Evolutionary conservation across 2,113 vertebrate species (phyloP).

Genomic region (Phrynosoma platyrhinos): DNA sequence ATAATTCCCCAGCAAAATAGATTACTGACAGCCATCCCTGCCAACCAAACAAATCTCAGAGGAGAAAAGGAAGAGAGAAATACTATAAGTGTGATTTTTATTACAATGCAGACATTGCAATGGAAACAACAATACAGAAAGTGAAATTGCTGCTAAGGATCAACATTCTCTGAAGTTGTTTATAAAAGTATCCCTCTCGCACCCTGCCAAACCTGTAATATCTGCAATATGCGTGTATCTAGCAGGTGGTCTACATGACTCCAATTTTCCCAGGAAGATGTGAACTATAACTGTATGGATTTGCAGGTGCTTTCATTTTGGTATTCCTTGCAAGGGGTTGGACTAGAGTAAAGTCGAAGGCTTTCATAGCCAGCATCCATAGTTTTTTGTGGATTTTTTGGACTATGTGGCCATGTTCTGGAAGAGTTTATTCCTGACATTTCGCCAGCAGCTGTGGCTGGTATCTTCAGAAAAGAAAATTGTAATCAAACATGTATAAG

Average conservation of each 20-base stretch:
- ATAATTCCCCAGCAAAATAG: conserved; percentile 10
- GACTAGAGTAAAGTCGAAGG: too few species aligned
- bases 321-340: too few species aligned
- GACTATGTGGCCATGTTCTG: too few species aligned
- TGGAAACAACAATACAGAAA: background rate
- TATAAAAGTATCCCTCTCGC: background rate
- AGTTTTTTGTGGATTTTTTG: too few species aligned
- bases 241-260: too few species aligned
- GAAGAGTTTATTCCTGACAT: too few species aligned
- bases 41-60: conserved; percentile 25
- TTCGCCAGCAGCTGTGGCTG: too few species aligned
- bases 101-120: background rate
- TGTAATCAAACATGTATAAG: conserved; percentile 6
- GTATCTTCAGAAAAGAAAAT: background rate
- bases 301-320: too few species aligned
- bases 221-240: background rate
- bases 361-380: too few species aligned
- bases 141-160: conserved; percentile 21
- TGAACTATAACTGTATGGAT: too few species aligned
- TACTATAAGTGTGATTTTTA: conserved; percentile 6
- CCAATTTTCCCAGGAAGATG: too few species aligned
- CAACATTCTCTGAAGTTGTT: conserved; percentile 18
- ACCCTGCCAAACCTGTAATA: background rate
- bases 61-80: background rate
- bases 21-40: conserved; percentile 3